Conservation (phyloP, 2,113 vertebrate genomes). For the Motacilla tschutschensis region DNA sequence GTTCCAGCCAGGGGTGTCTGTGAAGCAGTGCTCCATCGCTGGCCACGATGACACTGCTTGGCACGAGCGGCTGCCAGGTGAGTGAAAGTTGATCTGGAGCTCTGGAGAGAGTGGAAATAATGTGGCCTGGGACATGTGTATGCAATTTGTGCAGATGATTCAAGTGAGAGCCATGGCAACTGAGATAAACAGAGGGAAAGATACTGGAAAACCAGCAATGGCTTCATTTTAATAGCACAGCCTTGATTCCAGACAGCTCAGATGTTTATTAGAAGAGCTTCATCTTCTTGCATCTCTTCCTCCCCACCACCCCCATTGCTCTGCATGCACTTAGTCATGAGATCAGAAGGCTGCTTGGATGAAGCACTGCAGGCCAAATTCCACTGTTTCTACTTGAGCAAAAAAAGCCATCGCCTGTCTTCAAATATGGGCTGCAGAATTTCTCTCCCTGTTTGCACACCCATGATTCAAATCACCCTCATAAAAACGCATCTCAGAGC, state of each 20-base stretch:
- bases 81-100: constrained; percentile 47
- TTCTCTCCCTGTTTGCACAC: background rate
- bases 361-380: constrained; percentile 24
- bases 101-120: constrained; percentile 43
- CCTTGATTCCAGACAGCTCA: constrained; percentile 36
- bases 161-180: constrained; percentile 64
- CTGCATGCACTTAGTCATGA: constrained; percentile 19
- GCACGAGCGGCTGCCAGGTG: constrained; percentile 41
- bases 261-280: constrained; percentile 56
- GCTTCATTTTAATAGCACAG: constrained; percentile 37
- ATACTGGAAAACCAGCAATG: constrained; percentile 52
- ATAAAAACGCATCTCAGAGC: background rate
- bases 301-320: background rate
- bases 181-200: constrained; percentile 65
- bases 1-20: background rate
- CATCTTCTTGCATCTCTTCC: constrained; percentile 33
- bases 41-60: background rate
- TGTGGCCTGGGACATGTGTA: constrained; percentile 45
- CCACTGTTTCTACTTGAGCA: constrained; percentile 12
- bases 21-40: background rate
- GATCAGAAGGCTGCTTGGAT: constrained; percentile 7
- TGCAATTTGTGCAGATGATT: constrained; percentile 66
- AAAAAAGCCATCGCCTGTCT: background rate
- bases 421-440: background rate
- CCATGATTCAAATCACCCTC: background rate